Evolutionary conservation across 2,797 vertebrate genomes (phyloP).

Genomic region (Semaprochilodus insignis): DNA sequence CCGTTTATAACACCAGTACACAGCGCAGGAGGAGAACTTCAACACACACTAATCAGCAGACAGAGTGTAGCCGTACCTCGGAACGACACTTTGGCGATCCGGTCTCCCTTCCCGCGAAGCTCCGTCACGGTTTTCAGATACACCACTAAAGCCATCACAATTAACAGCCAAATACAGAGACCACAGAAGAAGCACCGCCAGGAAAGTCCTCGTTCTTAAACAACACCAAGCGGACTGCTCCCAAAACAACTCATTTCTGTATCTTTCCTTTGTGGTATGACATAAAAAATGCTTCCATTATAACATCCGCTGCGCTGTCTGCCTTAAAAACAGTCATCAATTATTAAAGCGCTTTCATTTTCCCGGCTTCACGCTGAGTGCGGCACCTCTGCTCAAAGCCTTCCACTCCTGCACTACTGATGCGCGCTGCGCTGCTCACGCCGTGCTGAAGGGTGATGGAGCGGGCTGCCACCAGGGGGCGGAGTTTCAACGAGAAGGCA

Average conservation of each 20-base stretch:
- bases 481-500: background rate
- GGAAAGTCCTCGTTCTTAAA: conserved; percentile 23
- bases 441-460: background rate
- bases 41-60: background rate
- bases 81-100: conserved; percentile 94
- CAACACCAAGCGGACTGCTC: conserved; percentile 43
- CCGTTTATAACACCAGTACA: too few species aligned
- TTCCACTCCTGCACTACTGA: conserved; percentile 16
- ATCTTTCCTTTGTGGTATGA: conserved; percentile 37
- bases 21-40: background rate
- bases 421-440: conserved; percentile 8
- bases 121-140: conserved; percentile 87
- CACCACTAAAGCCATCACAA: conserved; percentile 86
- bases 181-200: background rate
- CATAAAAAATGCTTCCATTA: conserved; percentile 46
- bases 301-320: conserved; percentile 47
- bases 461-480: conserved; percentile 29
- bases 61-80: conserved; percentile 79
- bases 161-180: conserved; percentile 8
- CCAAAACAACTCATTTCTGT: conserved; percentile 58
- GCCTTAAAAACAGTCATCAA: conserved; percentile 35
- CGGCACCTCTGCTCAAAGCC: conserved; percentile 58
- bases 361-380: conserved; percentile 57
- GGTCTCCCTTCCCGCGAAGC: conserved; percentile 88
- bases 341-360: conserved; percentile 63